Percentiles rank a stretch among this genome's conserved stretches.
phyloP scores from a whole-genome alignment of 2,797 vertebrate species.

The Urosaurus nigricauda region DNA sequence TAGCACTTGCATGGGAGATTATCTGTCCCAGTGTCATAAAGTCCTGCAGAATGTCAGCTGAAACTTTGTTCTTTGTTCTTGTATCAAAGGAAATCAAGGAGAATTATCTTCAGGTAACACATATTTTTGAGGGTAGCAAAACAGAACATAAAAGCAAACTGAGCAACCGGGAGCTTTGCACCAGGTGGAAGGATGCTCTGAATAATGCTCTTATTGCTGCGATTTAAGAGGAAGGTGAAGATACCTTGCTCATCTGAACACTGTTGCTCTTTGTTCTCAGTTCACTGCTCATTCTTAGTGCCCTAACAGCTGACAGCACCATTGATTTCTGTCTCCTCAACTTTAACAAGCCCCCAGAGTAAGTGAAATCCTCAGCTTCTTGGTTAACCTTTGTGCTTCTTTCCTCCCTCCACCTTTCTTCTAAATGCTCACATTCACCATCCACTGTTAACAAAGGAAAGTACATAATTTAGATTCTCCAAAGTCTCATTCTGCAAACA shows the following conservation, averaged over 20 bases:
- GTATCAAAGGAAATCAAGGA: neutral
- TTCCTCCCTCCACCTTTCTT: neutral
- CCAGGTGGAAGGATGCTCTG: neutral
- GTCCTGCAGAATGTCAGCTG: neutral
- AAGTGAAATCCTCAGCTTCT: neutral
- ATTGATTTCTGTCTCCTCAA: conserved; percentile 30
- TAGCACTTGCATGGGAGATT: neutral
- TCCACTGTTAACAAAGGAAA: neutral
- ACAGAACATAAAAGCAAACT: neutral
- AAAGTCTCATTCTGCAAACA: neutral
- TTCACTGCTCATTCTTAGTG: conserved; percentile 10
- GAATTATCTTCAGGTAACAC: neutral
- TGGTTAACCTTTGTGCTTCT: neutral
- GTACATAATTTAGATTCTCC: too few species aligned
- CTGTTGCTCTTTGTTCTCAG: neutral
- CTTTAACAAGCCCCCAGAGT: conserved; percentile 20
- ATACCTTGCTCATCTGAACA: neutral
- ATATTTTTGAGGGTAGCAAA: neutral
- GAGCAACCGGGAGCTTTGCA: conserved; percentile 1
- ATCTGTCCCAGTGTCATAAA: neutral
- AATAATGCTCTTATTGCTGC: neutral
- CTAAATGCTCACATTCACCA: conserved; percentile 5
- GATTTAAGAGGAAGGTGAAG: neutral
- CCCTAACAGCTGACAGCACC: neutral
- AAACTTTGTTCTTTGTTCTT: neutral